phyloP scores from a whole-genome alignment of 30 jellyfish, hydroid and myxozoan genomes.

The Catostylus mosaicus region DNA sequence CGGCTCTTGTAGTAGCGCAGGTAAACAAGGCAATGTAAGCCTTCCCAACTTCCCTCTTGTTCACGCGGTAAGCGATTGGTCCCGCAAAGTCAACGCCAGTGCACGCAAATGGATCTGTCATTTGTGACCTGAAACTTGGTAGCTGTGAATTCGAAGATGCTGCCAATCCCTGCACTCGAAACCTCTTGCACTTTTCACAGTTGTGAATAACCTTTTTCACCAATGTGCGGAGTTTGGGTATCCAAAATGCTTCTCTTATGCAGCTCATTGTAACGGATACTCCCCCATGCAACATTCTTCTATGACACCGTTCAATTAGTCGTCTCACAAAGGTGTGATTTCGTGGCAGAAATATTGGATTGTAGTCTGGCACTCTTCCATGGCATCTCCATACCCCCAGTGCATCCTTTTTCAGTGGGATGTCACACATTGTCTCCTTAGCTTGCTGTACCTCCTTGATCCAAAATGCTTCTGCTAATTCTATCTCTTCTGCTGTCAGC shows the following conservation, averaged over 20 bases:
- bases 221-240: slow-evolving; percentile 29
- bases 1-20: slow-evolving; percentile 41
- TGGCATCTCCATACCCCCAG: slow-evolving; percentile 42
- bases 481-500: slow-evolving; percentile 47
- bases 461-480: slow-evolving; percentile 43
- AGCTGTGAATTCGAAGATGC: slow-evolving; percentile 45
- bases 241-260: slow-evolving; percentile 47
- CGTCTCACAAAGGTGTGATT: slow-evolving; percentile 22
- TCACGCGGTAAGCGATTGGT: slow-evolving; percentile 24
- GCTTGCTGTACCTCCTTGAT: slow-evolving; percentile 39
- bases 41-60: background rate
- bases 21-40: slow-evolving; percentile 49
- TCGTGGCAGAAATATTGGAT: slow-evolving; percentile 53
- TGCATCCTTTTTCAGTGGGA: background rate
- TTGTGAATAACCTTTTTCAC: slow-evolving; percentile 8
- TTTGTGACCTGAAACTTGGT: slow-evolving; percentile 37
- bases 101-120: slow-evolving; percentile 22
- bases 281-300: slow-evolving; percentile 56
- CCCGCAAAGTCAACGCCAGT: slow-evolving; percentile 39
- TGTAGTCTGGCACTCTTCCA: slow-evolving; percentile 53
- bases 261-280: slow-evolving; percentile 53
- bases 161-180: slow-evolving; percentile 35
- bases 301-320: slow-evolving; percentile 49
- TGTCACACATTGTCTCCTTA: slow-evolving; percentile 20
- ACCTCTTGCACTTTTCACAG: slow-evolving; percentile 23